Percentiles rank a stretch among this genome's conserved stretches.
phyloP scores from a whole-genome alignment of 2,797 vertebrate genomes.

The Sciurus vulgaris region DNA sequence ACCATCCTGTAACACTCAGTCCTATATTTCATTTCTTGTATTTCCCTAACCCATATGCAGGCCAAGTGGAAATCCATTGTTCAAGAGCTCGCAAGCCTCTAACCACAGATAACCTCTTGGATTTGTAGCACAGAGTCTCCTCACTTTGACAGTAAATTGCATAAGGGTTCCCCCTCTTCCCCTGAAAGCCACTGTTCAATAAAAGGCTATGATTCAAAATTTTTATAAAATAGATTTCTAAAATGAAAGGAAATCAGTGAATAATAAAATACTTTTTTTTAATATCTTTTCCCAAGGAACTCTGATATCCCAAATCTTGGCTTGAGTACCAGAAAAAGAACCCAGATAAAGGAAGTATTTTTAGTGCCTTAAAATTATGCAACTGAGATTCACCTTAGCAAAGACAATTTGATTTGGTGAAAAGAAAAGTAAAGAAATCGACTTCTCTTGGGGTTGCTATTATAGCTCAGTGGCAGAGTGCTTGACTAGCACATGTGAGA shows the following conservation, averaged over 20 bases:
- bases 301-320: constrained; percentile 43
- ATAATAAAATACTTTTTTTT: constrained; percentile 35
- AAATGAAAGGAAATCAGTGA: not conserved
- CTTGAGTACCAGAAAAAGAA: constrained; percentile 28
- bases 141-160: constrained; percentile 22
- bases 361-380: constrained; percentile 45
- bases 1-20: constrained; percentile 68
- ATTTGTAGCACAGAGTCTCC: not conserved
- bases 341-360: constrained; percentile 25
- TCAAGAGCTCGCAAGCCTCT: constrained; percentile 50
- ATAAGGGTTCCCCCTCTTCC: not conserved
- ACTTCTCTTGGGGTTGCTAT: not conserved
- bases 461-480: too few species aligned
- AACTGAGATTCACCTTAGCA: constrained; percentile 27
- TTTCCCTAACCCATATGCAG: constrained; percentile 38
- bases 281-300: constrained; percentile 45
- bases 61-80: constrained; percentile 73
- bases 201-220: constrained; percentile 38
- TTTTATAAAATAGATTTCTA: constrained; percentile 57
- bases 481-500: too few species aligned
- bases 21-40: constrained; percentile 80
- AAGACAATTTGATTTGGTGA: constrained; percentile 4
- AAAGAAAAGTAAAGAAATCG: constrained; percentile 3
- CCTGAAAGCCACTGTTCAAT: not conserved
- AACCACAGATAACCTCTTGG: constrained; percentile 1